phyloP scores from a whole-genome alignment of 1,140 invertebrate genomes.

The Archivesica marissinica region DNA sequence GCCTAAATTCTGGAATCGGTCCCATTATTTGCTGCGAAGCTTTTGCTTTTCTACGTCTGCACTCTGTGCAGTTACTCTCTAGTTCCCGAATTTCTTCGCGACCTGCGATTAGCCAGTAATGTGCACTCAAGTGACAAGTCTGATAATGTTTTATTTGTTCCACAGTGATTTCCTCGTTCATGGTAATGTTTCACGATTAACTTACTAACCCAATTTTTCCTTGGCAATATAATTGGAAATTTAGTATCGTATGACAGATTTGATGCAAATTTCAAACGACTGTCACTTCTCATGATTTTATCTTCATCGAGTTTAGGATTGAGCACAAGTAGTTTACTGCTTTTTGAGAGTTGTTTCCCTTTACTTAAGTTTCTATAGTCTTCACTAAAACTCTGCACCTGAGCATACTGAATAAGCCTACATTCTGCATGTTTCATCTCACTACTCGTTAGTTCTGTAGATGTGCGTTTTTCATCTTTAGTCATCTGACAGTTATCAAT shows the following conservation, averaged over 20 bases:
- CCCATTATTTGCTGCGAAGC: constrained; percentile 39
- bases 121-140: constrained; percentile 5
- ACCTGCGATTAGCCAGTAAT: constrained; percentile 9
- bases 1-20: constrained; percentile 8
- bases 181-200: constrained; percentile 23
- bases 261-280: neutral
- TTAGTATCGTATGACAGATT: neutral
- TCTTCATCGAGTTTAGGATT: constrained; percentile 40
- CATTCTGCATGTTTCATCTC: constrained; percentile 58
- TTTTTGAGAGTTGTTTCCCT: neutral
- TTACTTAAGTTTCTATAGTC: constrained; percentile 20
- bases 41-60: neutral
- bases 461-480: neutral
- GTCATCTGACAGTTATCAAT: constrained; percentile 28
- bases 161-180: neutral
- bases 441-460: neutral
- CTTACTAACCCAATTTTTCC: neutral
- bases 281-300: constrained; percentile 30
- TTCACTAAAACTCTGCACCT: constrained; percentile 24
- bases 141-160: constrained; percentile 14
- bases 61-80: neutral
- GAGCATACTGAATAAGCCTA: constrained; percentile 18
- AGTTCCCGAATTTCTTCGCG: neutral
- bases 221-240: neutral
- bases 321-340: constrained; percentile 23